A percentile compares a stretch with the other conserved stretches of the same genome.
Conservation (phyloP, 2,888 invertebrate species). For the Hemaris fuciformis region DNA sequence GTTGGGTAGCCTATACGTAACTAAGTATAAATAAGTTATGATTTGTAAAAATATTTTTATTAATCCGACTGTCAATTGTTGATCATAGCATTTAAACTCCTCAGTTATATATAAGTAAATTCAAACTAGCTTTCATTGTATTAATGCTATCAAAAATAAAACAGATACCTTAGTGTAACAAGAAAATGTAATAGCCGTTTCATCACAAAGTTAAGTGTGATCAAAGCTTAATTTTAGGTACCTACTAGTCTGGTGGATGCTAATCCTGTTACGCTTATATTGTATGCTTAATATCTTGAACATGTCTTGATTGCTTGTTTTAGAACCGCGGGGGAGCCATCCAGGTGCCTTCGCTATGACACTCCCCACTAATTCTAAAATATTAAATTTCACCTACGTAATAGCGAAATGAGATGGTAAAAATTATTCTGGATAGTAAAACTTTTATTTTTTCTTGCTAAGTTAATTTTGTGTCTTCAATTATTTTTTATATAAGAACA, state of each 20-base stretch:
- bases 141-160: too few relatives aligned
- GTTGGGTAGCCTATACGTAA: too few relatives aligned
- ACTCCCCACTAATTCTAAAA: neutral
- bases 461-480: neutral
- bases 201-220: neutral
- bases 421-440: neutral
- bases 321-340: slow-evolving; percentile 12
- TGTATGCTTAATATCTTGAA: slow-evolving; percentile 14
- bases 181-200: neutral
- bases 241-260: slow-evolving; percentile 13
- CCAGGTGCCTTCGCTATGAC: slow-evolving; percentile 5
- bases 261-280: slow-evolving; percentile 18
- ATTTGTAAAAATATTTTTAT: too few relatives aligned
- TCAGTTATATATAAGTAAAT: too few relatives aligned
- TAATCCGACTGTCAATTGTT: too few relatives aligned
- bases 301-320: slow-evolving; percentile 17
- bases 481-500: neutral
- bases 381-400: neutral
- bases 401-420: neutral
- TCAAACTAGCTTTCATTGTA: too few relatives aligned
- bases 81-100: too few relatives aligned
- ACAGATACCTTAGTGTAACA: neutral
- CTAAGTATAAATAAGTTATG: too few relatives aligned
- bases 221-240: slow-evolving; percentile 8
- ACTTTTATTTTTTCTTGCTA: neutral